Base-by-base conservation (phyloP, 23 tunicate species). In the Halocynthia aurantium region DNA sequence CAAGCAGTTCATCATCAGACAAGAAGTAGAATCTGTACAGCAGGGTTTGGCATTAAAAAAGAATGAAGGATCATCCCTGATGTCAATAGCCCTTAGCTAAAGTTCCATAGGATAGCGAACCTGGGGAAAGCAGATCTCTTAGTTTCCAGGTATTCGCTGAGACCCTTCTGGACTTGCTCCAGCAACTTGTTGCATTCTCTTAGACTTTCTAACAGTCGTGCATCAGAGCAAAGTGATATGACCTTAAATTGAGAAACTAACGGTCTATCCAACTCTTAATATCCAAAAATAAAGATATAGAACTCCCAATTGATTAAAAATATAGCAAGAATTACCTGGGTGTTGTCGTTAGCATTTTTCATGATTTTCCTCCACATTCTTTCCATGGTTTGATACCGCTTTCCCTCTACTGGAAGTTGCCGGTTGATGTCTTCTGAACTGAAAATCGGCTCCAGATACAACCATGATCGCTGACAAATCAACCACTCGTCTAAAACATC, bases 321-420 rank as follows among this genome's bases (percentile, higher is more conserved):
- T 67, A 67, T 44, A 18, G 4, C 20, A 67, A 67, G 22, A 11
- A 67, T 18, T 15, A 91, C 98, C 85, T 92, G 89, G 0, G 91
- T 88, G 76, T 94, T 94, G 17, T 88, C 99, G 53, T 84, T 84
- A 53, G 95, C 95, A 73, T 84, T 84, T 79, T 84, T 94, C 99
- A 94, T 94, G 8, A 94, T 73, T 75, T 88, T 88, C 81, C 99
- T 84, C 99, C 99, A 94, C 83, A 88, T 84, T 52, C 99, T 81
- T 73, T 94, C 99, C 99, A 94, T 94, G 68, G 99, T 94, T 73
- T 94, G 99, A 53, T 94, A 94, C 74, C 99, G 65, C 84, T 94
- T 94, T 52, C 95, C 95, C 55, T 94, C 99, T 22, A 94, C 99
- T 54, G 99, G 99, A 21, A 94, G 91, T 62, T 94, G 99, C 21